These are phyloP conservation scores for Phymastichus coffea DNA, from an alignment of 1,140 invertebrate genomes.

Conservation along the genomic window DNA sequence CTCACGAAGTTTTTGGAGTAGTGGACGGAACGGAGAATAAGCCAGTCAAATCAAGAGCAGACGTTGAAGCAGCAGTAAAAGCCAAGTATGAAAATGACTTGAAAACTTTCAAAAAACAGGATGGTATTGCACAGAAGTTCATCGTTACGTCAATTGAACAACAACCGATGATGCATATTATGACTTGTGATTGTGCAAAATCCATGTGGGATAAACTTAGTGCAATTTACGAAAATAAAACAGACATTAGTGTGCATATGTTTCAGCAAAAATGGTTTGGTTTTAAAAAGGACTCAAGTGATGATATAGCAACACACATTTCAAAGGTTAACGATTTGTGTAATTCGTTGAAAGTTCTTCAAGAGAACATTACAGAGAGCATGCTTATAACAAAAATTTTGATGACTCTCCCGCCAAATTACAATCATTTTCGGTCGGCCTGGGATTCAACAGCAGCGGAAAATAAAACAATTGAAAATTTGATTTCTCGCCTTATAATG, in stretches of 20 bases:
- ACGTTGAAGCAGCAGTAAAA: neutral
- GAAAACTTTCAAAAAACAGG: slow-evolving; percentile 24
- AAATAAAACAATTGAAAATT: slow-evolving; percentile 37
- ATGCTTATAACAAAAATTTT: slow-evolving; percentile 42
- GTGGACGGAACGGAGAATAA: slow-evolving; percentile 6
- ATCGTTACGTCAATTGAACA: slow-evolving; percentile 35
- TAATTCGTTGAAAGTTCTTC: slow-evolving; percentile 28
- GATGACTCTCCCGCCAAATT: slow-evolving; percentile 33
- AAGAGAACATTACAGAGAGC: slow-evolving; percentile 34
- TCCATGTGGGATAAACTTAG: slow-evolving; percentile 44
- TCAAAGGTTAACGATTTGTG: slow-evolving; percentile 38
- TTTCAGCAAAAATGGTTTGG: slow-evolving; percentile 41
- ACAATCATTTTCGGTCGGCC: slow-evolving; percentile 41
- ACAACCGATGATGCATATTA: slow-evolving; percentile 33
- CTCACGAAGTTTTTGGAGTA: slow-evolving; percentile 19
- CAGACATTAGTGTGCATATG: slow-evolving; percentile 32
- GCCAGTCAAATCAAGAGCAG: neutral
- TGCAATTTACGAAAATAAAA: slow-evolving; percentile 40
- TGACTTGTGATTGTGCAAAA: slow-evolving; percentile 36
- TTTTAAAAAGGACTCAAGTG: slow-evolving; percentile 16
- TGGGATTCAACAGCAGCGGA: slow-evolving; percentile 38
- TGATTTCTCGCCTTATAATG: slow-evolving; percentile 35
- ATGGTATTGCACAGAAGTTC: slow-evolving; percentile 33
- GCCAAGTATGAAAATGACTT: slow-evolving; percentile 5
- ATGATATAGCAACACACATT: slow-evolving; percentile 36